These are phyloP conservation scores for Darevskia mixta DNA, from an alignment of 2,797 vertebrate genomes.

Conservation along the genomic window DNA sequence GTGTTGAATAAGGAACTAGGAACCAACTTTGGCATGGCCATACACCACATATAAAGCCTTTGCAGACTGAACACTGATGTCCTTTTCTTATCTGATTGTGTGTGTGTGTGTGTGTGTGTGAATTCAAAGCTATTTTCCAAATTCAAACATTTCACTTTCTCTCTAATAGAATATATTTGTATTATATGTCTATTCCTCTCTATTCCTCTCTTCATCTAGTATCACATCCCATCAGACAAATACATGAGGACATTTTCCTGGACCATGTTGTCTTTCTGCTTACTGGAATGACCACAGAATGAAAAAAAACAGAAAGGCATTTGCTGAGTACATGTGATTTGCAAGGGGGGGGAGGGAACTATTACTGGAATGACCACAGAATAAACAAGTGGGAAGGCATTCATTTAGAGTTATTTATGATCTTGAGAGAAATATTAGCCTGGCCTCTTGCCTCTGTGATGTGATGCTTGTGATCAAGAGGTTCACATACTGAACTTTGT, in stretches of 20 bases:
- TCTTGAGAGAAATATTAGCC: conserved; percentile 24
- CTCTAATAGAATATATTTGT: conserved; percentile 48
- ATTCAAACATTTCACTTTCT: conserved; percentile 16
- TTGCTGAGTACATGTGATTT: neutral
- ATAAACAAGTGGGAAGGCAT: conserved; percentile 63
- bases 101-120: too few species aligned
- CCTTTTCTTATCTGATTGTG: neutral
- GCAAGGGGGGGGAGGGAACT: neutral
- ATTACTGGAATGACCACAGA: conserved; percentile 6
- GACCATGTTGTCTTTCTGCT: conserved; percentile 33
- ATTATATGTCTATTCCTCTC: neutral
- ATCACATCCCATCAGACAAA: conserved; percentile 51
- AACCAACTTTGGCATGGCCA: neutral
- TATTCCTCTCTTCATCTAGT: conserved; percentile 49
- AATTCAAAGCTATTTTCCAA: neutral
- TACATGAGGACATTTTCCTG: conserved; percentile 64
- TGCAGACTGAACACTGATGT: neutral
- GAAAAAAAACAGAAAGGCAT: conserved; percentile 14
- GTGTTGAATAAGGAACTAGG: neutral
- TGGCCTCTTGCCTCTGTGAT: conserved; percentile 34
- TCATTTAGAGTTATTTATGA: conserved; percentile 40
- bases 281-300: conserved; percentile 60
- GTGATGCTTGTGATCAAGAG: conserved; percentile 47
- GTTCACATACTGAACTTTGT: conserved; percentile 7
- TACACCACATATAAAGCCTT: neutral